Evolutionary conservation across 2,888 invertebrate genomes (phyloP).

Genomic region (Stenoptilia bipunctidactyla): DNA sequence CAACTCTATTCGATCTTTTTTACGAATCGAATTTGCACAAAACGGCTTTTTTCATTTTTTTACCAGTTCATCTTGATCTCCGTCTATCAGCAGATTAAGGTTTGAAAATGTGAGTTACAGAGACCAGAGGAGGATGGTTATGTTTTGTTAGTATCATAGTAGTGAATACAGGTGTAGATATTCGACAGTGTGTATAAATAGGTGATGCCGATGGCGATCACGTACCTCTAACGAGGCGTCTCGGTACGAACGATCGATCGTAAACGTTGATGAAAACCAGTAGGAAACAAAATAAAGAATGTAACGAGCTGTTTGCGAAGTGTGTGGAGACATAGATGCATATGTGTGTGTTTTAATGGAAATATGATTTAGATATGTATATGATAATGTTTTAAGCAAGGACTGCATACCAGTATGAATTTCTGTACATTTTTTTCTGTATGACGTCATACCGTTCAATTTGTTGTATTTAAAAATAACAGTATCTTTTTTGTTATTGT

Average conservation of each 20-base stretch:
- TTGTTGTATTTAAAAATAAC: too few species aligned
- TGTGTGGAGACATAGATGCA: too few species aligned
- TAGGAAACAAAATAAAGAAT: constrained; percentile 34
- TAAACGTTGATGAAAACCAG: constrained; percentile 21
- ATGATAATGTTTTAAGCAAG: too few species aligned
- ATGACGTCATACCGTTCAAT: too few species aligned
- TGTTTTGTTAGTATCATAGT: constrained; percentile 2
- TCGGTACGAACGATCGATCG: constrained; percentile 26
- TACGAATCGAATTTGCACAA: constrained; percentile 38
- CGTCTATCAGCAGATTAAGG: constrained; percentile 3
- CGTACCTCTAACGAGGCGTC: constrained; percentile 62
- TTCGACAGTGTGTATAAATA: constrained; percentile 63
- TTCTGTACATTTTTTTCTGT: too few species aligned
- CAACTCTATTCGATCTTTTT: constrained; percentile 25
- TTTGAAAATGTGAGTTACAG: not conserved
- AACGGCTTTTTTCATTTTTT: constrained; percentile 36
- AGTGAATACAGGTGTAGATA: constrained; percentile 21
- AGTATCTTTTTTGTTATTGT: too few species aligned
- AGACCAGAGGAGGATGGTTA: not conserved
- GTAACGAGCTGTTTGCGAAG: too few species aligned
- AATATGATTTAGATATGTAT: too few species aligned
- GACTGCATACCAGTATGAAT: too few species aligned
- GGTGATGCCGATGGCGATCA: constrained; percentile 63
- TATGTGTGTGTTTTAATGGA: too few species aligned
- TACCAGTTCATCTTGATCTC: constrained; percentile 24